Base-by-base conservation (phyloP, 2,113 vertebrate genomes). In the Caranx ignobilis region DNA sequence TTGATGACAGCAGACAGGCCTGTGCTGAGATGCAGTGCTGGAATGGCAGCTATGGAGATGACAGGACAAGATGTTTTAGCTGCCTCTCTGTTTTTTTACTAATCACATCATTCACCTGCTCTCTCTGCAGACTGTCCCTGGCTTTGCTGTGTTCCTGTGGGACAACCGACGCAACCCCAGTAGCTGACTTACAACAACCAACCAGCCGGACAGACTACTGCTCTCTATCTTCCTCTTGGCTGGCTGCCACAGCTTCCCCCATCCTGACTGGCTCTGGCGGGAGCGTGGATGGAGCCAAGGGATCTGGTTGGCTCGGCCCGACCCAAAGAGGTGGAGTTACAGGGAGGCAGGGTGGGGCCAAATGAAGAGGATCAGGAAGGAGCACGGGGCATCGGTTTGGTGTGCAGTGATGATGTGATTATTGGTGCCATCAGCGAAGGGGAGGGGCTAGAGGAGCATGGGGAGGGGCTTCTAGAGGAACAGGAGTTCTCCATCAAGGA, bases 401-500 rank as follows among this genome's bases (percentile, higher is more conserved):
- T 95, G 35, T 95, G 95, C 89, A 93, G 96, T 0, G 95, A 98
- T 93, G 97, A 99, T 92, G 96, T 95, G 85, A 97, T 96, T 92
- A 97, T 95, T 3, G 97, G 97, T 9, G 95, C 95, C 0, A 96
- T 97, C 93, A 97, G 97, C 0, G 98, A 96, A 0, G 96, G 96
- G 90, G 98, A 99, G 0, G 96, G 95, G 79, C 82, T 97, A 89
- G 98, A 98, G 82, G 93, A 94, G 31, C 95, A 95, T 0, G 96
- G 95, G 90, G 97, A 98, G 0, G 96, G 96, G 80, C 88, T 98
- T 83, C 86, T 94, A 90, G 97, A 99, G 85, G 97, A 99, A 60
- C 97, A 99, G 93, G 98, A 99, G 66, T 99, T 99, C 95, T 99
- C 98, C 86, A 99, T 99, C 94, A 99, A 99, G 91, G 98, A 99